Evolutionary conservation across 1,140 invertebrate genomes (phyloP), one percentile per base, ranked within the genome.

Genomic region (Papilio glaucus): DNA sequence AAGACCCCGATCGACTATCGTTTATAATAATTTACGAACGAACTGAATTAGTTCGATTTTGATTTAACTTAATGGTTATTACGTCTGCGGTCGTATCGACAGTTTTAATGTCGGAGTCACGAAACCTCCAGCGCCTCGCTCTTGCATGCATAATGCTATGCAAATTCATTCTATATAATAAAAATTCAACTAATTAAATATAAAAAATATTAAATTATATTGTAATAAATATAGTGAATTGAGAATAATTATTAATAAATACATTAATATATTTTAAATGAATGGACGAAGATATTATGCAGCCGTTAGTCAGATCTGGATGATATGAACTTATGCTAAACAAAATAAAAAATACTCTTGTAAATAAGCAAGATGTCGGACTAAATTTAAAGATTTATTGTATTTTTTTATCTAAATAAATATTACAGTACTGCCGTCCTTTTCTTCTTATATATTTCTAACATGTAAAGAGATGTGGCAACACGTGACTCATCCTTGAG

Each of bases 91-190:
- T 45, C 13, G 24, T 38, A 69, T 69, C 67, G 67, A 69, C 45
- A 69, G 67, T 69, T 69, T 69, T 49, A 69, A 69, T 49, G 53
- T 53, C 26, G n/a, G n/a, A 69, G 26, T 69, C 42, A 69, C 67
- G 67, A 53, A 49, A 69, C 42, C 26, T 26, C 63, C 18, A 15
- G 67, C 45, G 42, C 29, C 63, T 67, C 45, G 9, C 3, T 38
- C 21, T 26, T 67, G 63, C 63, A 67, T 67, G 39, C 8, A n/a
- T 38, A 39, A 67, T 45, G 15, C 8, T 12, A 67, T 26, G 38
- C 38, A n/a, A 67, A 42, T 67, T 45, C n/a, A 45, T 42, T 39
- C 4, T 18, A 21, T 49, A 10, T 49, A 6, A 24, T 24, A 53
- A 53, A 53, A 53, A 67, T 1, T 6, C n/a, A 63, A 1, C 29